These are phyloP conservation scores for Diplodus puntazzo DNA, from an alignment of 2,797 vertebrate genomes.

Conservation along the genomic window DNA sequence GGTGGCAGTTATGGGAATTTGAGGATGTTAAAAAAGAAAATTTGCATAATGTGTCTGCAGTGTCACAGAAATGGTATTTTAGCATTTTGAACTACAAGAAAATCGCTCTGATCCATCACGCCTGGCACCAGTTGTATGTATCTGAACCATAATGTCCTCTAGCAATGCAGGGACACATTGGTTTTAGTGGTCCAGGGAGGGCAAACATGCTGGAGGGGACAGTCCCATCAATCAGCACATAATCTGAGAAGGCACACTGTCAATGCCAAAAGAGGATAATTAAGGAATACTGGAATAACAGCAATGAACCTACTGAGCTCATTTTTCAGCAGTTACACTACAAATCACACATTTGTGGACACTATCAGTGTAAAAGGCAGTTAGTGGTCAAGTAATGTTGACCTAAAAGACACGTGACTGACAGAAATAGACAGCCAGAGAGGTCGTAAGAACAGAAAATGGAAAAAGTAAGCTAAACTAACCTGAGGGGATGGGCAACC, in stretches of 20 bases:
- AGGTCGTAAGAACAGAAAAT: slow-evolving; percentile 50
- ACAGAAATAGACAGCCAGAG: slow-evolving; percentile 52
- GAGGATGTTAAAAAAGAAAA: slow-evolving; percentile 12
- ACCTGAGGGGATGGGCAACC: slow-evolving; percentile 61
- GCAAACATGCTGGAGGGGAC: slow-evolving; percentile 59
- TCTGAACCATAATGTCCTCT: slow-evolving; percentile 66
- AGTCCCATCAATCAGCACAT: slow-evolving; percentile 69
- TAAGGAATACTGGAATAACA: slow-evolving; percentile 28
- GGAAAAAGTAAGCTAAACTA: slow-evolving; percentile 43
- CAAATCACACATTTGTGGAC: slow-evolving; percentile 48
- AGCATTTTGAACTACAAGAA: slow-evolving; percentile 18
- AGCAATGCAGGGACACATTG: slow-evolving; percentile 63
- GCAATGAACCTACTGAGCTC: slow-evolving; percentile 58
- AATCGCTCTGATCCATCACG: slow-evolving; percentile 38
- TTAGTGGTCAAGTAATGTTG: slow-evolving; percentile 44
- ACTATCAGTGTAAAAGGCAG: slow-evolving; percentile 22
- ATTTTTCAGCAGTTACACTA: slow-evolving; percentile 34
- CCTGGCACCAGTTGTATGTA: slow-evolving; percentile 1
- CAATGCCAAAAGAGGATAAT: slow-evolving; percentile 66
- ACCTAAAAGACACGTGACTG: slow-evolving; percentile 54
- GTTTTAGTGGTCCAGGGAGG: slow-evolving; percentile 26
- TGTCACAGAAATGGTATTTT: slow-evolving; percentile 18
- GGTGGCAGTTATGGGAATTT: slow-evolving; percentile 11
- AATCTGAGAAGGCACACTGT: slow-evolving; percentile 66
- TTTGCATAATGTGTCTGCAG: slow-evolving; percentile 16